Evolutionary conservation across 1,140 invertebrate species (phyloP).

Genomic region (Bombus superbus): DNA sequence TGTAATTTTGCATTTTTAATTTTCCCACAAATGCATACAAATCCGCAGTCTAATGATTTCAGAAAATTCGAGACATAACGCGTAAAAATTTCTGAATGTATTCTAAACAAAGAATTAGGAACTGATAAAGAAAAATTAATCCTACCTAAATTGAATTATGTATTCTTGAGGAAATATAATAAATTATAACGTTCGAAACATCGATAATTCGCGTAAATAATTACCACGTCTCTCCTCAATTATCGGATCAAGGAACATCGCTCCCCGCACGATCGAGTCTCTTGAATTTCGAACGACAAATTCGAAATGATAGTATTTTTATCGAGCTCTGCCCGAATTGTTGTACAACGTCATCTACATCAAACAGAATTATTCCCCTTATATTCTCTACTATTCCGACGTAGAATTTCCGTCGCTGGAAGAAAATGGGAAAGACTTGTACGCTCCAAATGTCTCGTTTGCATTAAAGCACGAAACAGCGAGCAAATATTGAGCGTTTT

Average conservation of each 20-base stretch:
- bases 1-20: no score
- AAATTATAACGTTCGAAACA: no score
- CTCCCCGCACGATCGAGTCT: neutral
- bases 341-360: neutral
- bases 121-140: no score
- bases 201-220: neutral
- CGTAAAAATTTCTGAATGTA: no score
- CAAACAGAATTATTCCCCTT: conserved; percentile 8
- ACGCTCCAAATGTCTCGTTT: conserved; percentile 23
- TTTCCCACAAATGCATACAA: no score
- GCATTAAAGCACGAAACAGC: conserved; percentile 24
- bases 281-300: neutral
- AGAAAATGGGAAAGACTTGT: neutral
- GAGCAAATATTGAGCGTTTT: conserved; percentile 42
- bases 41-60: no score
- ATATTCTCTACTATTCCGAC: neutral
- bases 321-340: neutral
- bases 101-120: no score
- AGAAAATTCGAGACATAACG: no score
- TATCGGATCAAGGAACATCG: neutral
- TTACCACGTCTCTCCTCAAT: neutral
- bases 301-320: neutral
- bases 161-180: no score
- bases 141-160: no score
- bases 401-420: neutral